phyloP scores from a whole-genome alignment of 2,113 vertebrate genomes.

The Jacana jacana region DNA sequence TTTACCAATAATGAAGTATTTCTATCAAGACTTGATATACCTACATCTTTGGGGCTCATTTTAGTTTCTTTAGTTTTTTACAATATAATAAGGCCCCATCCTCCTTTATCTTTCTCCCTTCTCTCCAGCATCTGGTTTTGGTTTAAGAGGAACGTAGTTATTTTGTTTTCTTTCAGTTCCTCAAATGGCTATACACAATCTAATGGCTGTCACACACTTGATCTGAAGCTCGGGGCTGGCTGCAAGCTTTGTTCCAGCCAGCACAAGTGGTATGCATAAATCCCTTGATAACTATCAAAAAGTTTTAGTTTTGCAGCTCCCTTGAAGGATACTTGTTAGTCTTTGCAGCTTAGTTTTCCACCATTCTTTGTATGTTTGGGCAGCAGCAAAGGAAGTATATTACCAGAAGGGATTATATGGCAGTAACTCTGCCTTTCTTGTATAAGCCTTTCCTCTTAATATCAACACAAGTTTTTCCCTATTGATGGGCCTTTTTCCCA shows the following conservation, averaged over 20 bases:
- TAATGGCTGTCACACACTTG: neutral
- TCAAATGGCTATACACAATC: neutral
- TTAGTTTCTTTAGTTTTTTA: neutral
- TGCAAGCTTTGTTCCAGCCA: neutral
- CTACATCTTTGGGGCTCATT: neutral
- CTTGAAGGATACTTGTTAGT: neutral
- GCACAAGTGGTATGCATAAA: neutral
- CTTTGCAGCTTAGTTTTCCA: neutral
- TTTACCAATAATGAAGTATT: neutral
- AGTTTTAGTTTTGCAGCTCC: neutral
- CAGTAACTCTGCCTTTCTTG: neutral
- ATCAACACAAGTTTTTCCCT: neutral
- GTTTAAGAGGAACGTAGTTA: neutral
- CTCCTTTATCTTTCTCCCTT: neutral
- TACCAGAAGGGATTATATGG: neutral
- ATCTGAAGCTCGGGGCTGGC: neutral
- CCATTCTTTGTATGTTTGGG: neutral
- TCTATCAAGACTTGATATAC: neutral
- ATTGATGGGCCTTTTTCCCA: neutral
- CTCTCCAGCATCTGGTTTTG: neutral
- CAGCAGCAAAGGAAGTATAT: neutral
- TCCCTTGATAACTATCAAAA: neutral
- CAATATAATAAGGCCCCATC: neutral
- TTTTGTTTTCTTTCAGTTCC: neutral
- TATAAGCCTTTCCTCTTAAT: neutral